Conservation (phyloP, 1,140 invertebrate genomes). For the Drosophila triauraria region DNA sequence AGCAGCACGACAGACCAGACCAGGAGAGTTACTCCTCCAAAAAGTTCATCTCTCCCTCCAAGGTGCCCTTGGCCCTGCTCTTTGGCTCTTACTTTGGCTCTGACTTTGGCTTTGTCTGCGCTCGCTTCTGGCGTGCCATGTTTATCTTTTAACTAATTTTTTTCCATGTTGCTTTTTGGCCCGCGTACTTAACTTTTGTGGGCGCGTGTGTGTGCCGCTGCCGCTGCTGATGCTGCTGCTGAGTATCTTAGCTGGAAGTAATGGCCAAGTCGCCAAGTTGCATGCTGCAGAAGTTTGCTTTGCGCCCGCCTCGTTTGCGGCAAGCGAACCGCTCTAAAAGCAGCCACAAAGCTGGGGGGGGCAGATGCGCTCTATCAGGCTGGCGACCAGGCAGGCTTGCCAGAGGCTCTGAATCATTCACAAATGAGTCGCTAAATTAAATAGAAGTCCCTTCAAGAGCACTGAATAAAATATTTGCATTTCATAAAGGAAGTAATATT, state of each 20-base stretch:
- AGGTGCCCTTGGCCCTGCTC: constrained; percentile 24
- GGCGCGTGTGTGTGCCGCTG: constrained; percentile 36
- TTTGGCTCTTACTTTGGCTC: constrained; percentile 56
- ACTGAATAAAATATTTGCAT: background rate
- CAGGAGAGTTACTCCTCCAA: constrained; percentile 3
- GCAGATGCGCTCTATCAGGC: constrained; percentile 17
- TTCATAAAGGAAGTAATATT: constrained; percentile 2
- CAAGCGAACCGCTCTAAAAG: constrained; percentile 40
- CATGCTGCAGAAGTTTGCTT: constrained; percentile 64
- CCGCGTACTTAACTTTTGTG: constrained; percentile 72
- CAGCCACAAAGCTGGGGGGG: constrained; percentile 23
- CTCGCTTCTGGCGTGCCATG: constrained; percentile 76
- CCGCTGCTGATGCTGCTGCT: constrained; percentile 59
- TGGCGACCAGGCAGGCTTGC: constrained; percentile 31
- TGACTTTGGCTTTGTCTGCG: constrained; percentile 66
- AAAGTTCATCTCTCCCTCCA: background rate
- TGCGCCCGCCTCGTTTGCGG: constrained; percentile 11
- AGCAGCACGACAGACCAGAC: constrained; percentile 57
- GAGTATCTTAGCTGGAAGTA: constrained; percentile 77
- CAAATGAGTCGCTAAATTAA: constrained; percentile 24
- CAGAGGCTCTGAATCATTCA: constrained; percentile 53
- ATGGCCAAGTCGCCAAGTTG: constrained; percentile 73
- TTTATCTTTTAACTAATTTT: constrained; percentile 84
- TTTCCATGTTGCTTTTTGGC: constrained; percentile 71
- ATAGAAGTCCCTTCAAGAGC: background rate